These are phyloP conservation scores for Oscheius onirici DNA, from an alignment of 2,888 invertebrate genomes.

Conservation along the genomic window DNA sequence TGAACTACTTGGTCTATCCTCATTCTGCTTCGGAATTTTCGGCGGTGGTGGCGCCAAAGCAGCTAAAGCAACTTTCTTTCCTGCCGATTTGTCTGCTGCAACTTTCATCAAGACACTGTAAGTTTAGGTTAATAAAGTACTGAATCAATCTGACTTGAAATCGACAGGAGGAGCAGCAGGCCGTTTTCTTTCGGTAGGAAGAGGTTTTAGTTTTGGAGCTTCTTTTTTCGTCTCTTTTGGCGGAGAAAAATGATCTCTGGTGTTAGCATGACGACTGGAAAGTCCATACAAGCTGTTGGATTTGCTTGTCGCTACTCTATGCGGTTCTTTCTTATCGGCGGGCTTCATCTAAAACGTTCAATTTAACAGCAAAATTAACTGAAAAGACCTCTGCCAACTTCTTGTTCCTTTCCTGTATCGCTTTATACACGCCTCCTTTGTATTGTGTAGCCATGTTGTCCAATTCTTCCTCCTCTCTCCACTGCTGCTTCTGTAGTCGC, in stretches of 20 bases:
- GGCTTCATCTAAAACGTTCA: slow-evolving; percentile 13
- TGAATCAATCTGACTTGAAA: slow-evolving; percentile 38
- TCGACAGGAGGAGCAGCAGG: slow-evolving; percentile 47
- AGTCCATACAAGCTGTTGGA: slow-evolving; percentile 51
- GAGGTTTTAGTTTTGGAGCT: slow-evolving; percentile 7
- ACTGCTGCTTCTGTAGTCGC: slow-evolving; percentile 51
- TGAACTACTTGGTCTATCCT: not conserved
- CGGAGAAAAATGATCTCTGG: slow-evolving; percentile 52
- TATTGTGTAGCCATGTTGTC: slow-evolving; percentile 8
- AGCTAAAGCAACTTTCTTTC: slow-evolving; percentile 21
- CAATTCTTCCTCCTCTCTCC: slow-evolving; percentile 49
- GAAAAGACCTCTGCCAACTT: slow-evolving; percentile 39
- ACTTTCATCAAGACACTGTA: slow-evolving; percentile 44
- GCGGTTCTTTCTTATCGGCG: slow-evolving; percentile 37
- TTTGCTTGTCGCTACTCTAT: slow-evolving; percentile 54
- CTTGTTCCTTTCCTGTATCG: slow-evolving; percentile 43
- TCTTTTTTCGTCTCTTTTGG: slow-evolving; percentile 40
- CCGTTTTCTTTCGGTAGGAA: slow-evolving; percentile 37
- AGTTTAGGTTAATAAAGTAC: not conserved
- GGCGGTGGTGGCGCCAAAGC: not conserved
- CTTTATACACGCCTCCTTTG: slow-evolving; percentile 54
- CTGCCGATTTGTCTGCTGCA: slow-evolving; percentile 31
- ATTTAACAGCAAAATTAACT: not conserved
- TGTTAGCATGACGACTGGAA: slow-evolving; percentile 46
- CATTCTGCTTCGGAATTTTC: not conserved